Evolutionary conservation across 2,888 invertebrate species (phyloP).

Genomic region (Meteorus colon): DNA sequence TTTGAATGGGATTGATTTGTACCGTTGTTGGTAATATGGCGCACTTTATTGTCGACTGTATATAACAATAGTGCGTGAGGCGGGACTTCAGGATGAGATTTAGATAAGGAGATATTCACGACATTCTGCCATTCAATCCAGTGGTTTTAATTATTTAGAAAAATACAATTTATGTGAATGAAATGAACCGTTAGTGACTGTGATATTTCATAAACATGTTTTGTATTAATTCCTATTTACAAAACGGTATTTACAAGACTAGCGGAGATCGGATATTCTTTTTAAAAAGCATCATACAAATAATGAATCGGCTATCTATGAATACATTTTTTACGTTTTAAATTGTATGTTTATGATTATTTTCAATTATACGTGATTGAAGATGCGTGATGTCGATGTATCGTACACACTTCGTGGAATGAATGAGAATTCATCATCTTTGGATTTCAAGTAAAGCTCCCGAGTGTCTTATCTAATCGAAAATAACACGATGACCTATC

Average conservation of each 20-base stretch:
- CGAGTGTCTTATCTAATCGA: conserved; percentile 60
- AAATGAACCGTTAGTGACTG: background rate
- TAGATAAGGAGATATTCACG: background rate
- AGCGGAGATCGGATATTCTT: too few species aligned
- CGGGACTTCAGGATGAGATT: background rate
- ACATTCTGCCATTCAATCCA: background rate
- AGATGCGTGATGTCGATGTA: background rate
- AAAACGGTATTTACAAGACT: background rate
- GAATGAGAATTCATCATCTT: conserved; percentile 19
- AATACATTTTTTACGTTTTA: background rate
- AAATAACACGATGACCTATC: conserved; percentile 54
- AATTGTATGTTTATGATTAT: background rate
- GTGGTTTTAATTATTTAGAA: background rate
- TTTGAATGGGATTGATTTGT: background rate
- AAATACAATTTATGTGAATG: background rate
- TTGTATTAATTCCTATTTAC: background rate
- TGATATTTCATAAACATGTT: background rate
- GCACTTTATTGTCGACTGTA: background rate
- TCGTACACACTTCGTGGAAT: background rate
- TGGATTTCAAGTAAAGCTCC: conserved; percentile 18
- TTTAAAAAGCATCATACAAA: too few species aligned
- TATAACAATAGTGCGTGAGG: background rate
- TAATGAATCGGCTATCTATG: background rate
- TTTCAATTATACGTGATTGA: background rate
- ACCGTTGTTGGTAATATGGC: background rate